Conservation (phyloP, 2,797 vertebrate genomes). For the Onychomys leucogaster region DNA sequence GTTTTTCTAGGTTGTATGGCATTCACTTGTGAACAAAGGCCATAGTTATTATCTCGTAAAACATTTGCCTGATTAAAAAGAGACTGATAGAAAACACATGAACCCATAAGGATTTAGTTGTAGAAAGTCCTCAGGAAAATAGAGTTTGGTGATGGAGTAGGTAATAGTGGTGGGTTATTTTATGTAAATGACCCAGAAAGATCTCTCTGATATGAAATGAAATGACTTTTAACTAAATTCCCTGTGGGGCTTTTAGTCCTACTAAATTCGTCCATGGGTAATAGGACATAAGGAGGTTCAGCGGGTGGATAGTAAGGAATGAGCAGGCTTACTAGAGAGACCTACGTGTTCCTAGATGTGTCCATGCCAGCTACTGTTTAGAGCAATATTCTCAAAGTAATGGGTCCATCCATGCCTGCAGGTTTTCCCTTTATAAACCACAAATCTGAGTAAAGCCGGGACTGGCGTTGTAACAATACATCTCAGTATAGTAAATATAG, state of each 20-base stretch:
- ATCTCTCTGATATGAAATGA: background rate
- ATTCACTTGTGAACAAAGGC: background rate
- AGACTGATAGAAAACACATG: background rate
- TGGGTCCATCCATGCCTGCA: background rate
- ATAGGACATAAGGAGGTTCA: background rate
- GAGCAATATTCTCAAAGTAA: background rate
- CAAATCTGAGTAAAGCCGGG: background rate
- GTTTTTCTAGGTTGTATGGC: background rate
- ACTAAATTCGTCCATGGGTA: background rate
- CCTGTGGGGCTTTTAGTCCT: background rate
- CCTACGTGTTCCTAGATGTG: background rate
- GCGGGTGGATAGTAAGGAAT: background rate
- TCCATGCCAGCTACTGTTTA: constrained; percentile 7
- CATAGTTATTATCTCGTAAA: background rate
- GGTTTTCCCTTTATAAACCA: constrained; percentile 5
- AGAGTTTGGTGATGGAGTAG: background rate
- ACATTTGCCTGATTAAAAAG: background rate
- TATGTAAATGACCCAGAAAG: background rate
- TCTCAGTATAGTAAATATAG: background rate
- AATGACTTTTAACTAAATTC: background rate
- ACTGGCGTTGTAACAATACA: background rate
- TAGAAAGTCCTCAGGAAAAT: background rate
- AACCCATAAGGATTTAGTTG: background rate
- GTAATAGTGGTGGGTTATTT: background rate
- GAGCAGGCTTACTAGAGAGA: background rate